phyloP scores from a whole-genome alignment of 2,797 vertebrate species.

The Cephalopachus bancanus region DNA sequence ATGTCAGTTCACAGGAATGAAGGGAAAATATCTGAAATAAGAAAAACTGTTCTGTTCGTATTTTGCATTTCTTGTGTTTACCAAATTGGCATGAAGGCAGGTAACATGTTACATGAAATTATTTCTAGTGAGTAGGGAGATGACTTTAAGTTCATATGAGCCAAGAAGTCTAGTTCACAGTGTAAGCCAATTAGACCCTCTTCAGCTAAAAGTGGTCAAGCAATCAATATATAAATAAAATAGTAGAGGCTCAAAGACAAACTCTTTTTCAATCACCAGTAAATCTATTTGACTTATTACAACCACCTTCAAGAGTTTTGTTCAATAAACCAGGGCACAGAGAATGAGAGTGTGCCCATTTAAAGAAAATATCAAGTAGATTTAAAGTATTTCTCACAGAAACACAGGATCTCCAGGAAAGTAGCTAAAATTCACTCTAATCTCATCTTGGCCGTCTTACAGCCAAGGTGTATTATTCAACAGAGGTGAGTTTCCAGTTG shows the following conservation, averaged over 20 bases:
- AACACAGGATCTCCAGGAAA: neutral
- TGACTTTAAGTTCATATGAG: neutral
- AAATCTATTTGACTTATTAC: neutral
- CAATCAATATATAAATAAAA: slow-evolving; percentile 42
- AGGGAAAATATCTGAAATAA: neutral
- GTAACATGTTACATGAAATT: neutral
- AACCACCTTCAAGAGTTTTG: neutral
- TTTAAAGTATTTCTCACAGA: neutral
- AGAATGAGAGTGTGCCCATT: neutral
- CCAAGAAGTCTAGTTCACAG: slow-evolving; percentile 22
- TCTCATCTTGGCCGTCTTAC: neutral
- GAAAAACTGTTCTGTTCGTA: neutral
- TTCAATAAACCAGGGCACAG: neutral
- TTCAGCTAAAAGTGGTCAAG: slow-evolving; percentile 28
- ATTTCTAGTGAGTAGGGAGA: neutral
- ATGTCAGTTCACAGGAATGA: neutral
- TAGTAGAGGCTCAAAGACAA: slow-evolving; percentile 52
- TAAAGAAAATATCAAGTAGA: slow-evolving; percentile 11
- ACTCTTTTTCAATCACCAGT: neutral
- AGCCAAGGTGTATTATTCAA: neutral
- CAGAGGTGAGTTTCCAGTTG: neutral
- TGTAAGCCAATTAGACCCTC: slow-evolving; percentile 41
- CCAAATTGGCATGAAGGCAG: neutral
- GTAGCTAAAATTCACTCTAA: neutral
- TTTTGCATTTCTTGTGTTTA: slow-evolving; percentile 23